These are phyloP conservation scores for Chrysolina americana DNA, from an alignment of 2,888 invertebrate species.

Conservation along the genomic window DNA sequence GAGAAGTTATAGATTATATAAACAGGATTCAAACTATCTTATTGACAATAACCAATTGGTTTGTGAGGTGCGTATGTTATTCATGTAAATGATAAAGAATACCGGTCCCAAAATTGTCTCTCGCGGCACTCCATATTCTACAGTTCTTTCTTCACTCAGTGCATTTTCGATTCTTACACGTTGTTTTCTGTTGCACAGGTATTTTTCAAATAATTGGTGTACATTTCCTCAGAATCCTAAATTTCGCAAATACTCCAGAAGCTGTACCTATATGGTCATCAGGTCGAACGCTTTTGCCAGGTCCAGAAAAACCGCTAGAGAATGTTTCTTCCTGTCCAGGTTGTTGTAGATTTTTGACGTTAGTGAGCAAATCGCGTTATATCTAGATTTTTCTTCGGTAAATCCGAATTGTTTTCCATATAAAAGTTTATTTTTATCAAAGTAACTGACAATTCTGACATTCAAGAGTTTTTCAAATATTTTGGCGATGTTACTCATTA, in stretches of 20 bases:
- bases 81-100: too few relatives aligned
- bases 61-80: constrained; percentile 15
- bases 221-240: background rate
- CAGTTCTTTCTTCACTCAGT: background rate
- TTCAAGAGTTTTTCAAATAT: too few relatives aligned
- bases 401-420: constrained; percentile 25
- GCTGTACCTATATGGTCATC: background rate
- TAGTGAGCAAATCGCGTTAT: background rate
- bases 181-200: constrained; percentile 4
- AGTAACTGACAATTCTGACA: background rate
- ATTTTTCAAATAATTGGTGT: constrained; percentile 1
- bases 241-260: background rate
- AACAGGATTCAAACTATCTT: too few relatives aligned
- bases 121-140: constrained; percentile 27
- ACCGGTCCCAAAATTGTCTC: constrained; percentile 28
- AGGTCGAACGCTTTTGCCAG: background rate
- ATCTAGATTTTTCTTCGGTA: background rate
- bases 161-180: background rate
- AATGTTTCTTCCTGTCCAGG: too few relatives aligned
- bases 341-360: background rate
- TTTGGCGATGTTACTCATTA: too few relatives aligned
- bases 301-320: too few relatives aligned
- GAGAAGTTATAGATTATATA: too few relatives aligned
- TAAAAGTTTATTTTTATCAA: constrained; percentile 15
- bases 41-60: too few relatives aligned